Base-by-base conservation (phyloP, 2,797 vertebrate species). In the Pseudochaenichthys georgianus region DNA sequence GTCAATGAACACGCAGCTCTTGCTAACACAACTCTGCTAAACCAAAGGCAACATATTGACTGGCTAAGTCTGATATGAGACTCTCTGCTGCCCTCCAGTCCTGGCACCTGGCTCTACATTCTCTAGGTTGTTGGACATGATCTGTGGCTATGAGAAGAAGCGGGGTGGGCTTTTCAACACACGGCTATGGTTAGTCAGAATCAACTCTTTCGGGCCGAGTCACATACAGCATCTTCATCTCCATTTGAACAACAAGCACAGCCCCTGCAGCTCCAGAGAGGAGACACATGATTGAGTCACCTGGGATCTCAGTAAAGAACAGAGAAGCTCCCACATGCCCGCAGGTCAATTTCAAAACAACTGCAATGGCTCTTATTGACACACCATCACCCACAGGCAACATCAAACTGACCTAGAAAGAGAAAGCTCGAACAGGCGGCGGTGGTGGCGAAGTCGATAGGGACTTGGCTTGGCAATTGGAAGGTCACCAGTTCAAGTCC, bases 291-390 rank as follows among this genome's bases (percentile, higher is more conserved):
- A 86, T 82, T 65, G 73, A 76, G 80, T 84, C 87, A 89, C 78
- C 83, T 88, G 90, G 84, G 91, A 91, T 82, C 82, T 81, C 41
- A 75, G 70, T 45, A n/a, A 77, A 87, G 71, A 90, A 87, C 77
- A 85, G 78, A 89, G 81, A 61, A 59, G 46, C 64, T 80, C 88
- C 83, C 85, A 64, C 50, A 76, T 77, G 84, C 70, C 64, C 2
- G 17, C 78, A 65, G 85, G 84, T 91, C 88, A 88, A 90, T 89
- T 90, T 79, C 77, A 86, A 82, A 87, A 88, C 84, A 85, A 83
- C 69, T 48, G 50, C 84, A 83, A 83, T 64, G 51, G 53, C 76
- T 80, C 73, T 77, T 88, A 75, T 91, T 88, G 86, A 88, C 82
- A 87, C 82, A 73, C 61, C 3, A 64, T 60, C 63, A 70, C 28